Conservation (phyloP, 2,888 invertebrate genomes). For the Perithous albicinctus region DNA sequence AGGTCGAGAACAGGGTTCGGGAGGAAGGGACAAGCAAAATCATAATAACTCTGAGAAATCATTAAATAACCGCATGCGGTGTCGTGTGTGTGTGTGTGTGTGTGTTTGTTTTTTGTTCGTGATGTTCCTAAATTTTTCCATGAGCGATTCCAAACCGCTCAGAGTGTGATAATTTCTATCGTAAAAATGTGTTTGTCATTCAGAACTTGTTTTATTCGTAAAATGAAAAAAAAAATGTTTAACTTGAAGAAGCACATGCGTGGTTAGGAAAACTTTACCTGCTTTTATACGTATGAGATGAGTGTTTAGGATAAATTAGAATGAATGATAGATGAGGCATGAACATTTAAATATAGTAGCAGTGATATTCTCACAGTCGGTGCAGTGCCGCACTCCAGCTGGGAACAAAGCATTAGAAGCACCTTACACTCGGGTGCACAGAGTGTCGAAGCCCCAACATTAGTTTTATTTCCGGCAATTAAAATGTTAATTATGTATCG, state of each 20-base stretch:
- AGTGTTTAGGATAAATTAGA: conserved; percentile 45
- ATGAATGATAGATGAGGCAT: conserved; percentile 49
- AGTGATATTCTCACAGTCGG: conserved; percentile 82
- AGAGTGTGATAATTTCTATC: background rate
- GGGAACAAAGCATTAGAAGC: conserved; percentile 82
- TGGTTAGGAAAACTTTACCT: conserved; percentile 74
- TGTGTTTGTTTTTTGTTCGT: conserved; percentile 21
- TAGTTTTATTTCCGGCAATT: background rate
- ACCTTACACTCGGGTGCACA: conserved; percentile 79
- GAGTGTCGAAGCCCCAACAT: conserved; percentile 75
- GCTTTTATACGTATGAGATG: conserved; percentile 38
- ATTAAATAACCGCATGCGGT: conserved; percentile 58
- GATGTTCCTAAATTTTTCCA: background rate
- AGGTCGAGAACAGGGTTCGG: conserved; percentile 74
- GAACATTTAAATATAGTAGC: conserved; percentile 65
- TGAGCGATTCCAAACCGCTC: background rate
- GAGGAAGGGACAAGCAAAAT: conserved; percentile 67
- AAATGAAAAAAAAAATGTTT: no score
- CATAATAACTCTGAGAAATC: conserved; percentile 51
- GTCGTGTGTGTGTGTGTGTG: conserved; percentile 38
- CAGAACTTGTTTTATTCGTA: background rate
- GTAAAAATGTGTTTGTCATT: conserved; percentile 8
- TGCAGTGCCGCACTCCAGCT: conserved; percentile 83
- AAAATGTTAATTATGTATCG: background rate
- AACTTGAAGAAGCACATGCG: conserved; percentile 73